Conservation (phyloP, 2,113 vertebrate species). For the Lucifuga dentata region DNA sequence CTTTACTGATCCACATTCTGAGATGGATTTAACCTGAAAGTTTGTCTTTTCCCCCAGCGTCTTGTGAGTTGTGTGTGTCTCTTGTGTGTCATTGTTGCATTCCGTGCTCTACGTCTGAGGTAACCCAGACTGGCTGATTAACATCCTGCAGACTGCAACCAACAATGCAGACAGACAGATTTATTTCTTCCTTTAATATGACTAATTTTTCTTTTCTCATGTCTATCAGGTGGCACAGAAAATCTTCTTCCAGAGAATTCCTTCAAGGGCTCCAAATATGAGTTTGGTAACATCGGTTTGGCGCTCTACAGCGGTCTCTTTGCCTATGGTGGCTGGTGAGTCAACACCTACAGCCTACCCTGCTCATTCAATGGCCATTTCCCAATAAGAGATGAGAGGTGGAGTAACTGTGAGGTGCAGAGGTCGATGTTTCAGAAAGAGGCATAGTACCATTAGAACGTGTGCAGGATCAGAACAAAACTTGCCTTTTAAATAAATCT, state of each 20-base stretch:
- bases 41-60: neutral
- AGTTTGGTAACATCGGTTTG: slow-evolving; percentile 91
- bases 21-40: slow-evolving; percentile 14
- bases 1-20: slow-evolving; percentile 20
- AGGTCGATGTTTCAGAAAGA: too few species aligned
- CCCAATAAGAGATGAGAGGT: too few species aligned
- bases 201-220: slow-evolving; percentile 14
- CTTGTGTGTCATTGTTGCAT: neutral
- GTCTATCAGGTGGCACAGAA: slow-evolving; percentile 80
- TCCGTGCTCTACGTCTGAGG: neutral
- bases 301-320: slow-evolving; percentile 97
- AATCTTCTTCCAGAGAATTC: slow-evolving; percentile 84
- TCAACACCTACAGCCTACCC: neutral
- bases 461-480: too few species aligned
- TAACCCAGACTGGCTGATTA: neutral
- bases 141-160: neutral
- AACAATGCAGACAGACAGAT: neutral
- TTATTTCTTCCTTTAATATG: neutral
- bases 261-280: slow-evolving; percentile 87
- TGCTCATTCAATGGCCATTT: too few species aligned
- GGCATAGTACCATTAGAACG: too few species aligned
- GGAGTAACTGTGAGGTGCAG: too few species aligned
- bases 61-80: neutral
- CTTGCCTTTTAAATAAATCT: too few species aligned
- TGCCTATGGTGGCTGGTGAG: slow-evolving; percentile 97